Base-by-base conservation (phyloP, 2,888 invertebrate genomes). In the Hyposoter dolosus region DNA sequence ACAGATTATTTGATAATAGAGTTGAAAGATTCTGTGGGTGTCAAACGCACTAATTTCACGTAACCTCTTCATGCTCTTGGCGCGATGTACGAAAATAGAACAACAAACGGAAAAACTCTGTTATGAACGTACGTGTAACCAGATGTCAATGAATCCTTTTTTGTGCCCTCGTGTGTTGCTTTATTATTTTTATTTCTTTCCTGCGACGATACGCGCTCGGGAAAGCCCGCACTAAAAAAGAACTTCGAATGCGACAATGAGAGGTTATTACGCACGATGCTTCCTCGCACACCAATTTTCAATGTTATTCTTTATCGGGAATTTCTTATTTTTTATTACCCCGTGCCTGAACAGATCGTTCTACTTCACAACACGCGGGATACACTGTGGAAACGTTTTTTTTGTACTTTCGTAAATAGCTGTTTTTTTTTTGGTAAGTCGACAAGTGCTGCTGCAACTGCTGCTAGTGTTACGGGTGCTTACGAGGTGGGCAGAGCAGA, bases 41-140 rank as follows among this genome's bases (percentile, higher is more conserved):
- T 56, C 23, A 1, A 47, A 69, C 28, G 28, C 28, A 4, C 19
- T 43, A 17, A 68, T 43, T 68, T 9, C 69, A 47, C 69, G 69
- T 69, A 69, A 76, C 63, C 19, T 76, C n/a, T 50, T 23, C 7
- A 40, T 15, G 60, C 35, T 19, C n/a, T 75, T 78, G 7, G 10
- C 50, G 45, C 17, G 76, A 83, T 80, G 76, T 60, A 71, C 81
- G 72, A 83, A 72, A 85, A 85, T 85, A 85, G 83, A 83, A 56
- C 47, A 71, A 76, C n/a, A n/a, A n/a, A n/a, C n/a, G 66, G 69
- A 84, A 80, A 74, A 53, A 74, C 23, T 60, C 15, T 28, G 15
- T 60, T 60, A n/a, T 40, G 69, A 23, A 81, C 72, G 43, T 81
- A 74, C 81, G 66, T 74, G 66, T 28, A 45, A 80, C 43, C 81